Conservation (phyloP, 2,888 invertebrate species). For the Andrena minutula region DNA sequence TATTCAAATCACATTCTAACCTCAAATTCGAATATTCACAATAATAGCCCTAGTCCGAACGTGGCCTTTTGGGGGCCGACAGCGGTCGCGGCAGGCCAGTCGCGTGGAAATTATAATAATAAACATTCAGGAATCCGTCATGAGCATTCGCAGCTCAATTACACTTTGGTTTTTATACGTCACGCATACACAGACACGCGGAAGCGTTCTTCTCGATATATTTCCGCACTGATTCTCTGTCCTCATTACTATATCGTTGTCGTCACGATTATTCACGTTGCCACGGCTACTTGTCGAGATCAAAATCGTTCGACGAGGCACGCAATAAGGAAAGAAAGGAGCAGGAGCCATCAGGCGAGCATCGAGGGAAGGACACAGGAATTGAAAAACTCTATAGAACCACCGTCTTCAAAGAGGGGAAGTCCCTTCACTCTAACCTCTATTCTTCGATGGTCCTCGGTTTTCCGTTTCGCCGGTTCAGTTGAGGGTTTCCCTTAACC, state of each 20-base stretch:
- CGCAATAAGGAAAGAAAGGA: neutral
- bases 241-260: constrained; percentile 18
- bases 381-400: constrained; percentile 20
- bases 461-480: neutral
- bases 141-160: constrained; percentile 53
- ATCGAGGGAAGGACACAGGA: constrained; percentile 12
- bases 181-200: neutral
- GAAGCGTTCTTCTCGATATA: constrained; percentile 23
- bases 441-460: neutral
- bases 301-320: neutral
- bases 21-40: no score
- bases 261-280: constrained; percentile 35
- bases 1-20: no score
- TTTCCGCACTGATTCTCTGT: constrained; percentile 41
- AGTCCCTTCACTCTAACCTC: neutral
- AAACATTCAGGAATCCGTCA: constrained; percentile 55
- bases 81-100: constrained; percentile 9
- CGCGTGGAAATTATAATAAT: constrained; percentile 30
- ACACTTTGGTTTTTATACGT: constrained; percentile 53
- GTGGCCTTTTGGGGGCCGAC: neutral
- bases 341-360: constrained; percentile 14
- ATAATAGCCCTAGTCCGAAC: neutral
- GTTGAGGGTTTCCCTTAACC: constrained; percentile 18
- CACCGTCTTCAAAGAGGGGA: neutral
- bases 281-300: constrained; percentile 8